Evolutionary conservation across 2,888 invertebrate genomes (phyloP), one percentile per base, ranked within the genome.

Genomic region (Andrena haemorrhoa): DNA sequence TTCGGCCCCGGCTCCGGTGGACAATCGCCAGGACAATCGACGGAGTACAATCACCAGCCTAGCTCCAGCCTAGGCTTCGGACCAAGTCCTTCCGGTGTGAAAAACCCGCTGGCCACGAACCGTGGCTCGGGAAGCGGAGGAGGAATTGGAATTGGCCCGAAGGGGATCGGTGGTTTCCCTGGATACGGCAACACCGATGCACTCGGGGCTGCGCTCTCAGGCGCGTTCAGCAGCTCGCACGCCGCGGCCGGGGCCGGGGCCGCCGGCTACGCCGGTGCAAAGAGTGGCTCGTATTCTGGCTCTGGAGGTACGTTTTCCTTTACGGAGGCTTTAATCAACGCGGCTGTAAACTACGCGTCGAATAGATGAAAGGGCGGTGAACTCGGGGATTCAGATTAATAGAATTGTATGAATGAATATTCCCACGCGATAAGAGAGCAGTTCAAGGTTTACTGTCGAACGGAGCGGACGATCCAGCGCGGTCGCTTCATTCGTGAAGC

Each of bases 101-200:
- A 47, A 10, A 60, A 20, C 23, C 51, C 60, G 6, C 10, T n/a
- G 0, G 33, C 10, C 1, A 12, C 29, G 6, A 35, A 60, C 8
- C 80, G 58, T 2, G 80, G 79, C 7, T 10, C 53, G 2, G 84
- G 84, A 31, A 76, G 73, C 16, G 73, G 75, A 5, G 85, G 85
- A 16, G 76, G 70, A 10, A 51, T 85, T 41, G 85, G 75, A 23
- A 0, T 73, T 1, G 53, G 71, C 1, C 12, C 20, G 0, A 33
- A 26, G 6, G 53, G 49, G 0, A n/a, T 53, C 1, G 51, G n/a
- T 5, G 3, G 10, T 2, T 20, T 51, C 0, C 4, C n/a, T 2
- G 66, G 47, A 29, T n/a, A 47, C 6, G 8, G 5, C 6, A 31
- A 10, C 2, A 5, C 8, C 0, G 51, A 49, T 51, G 1, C 60